These are phyloP conservation scores for Saccostrea cuccullata DNA, from an alignment of 1,140 invertebrate species.

Conservation along the genomic window DNA sequence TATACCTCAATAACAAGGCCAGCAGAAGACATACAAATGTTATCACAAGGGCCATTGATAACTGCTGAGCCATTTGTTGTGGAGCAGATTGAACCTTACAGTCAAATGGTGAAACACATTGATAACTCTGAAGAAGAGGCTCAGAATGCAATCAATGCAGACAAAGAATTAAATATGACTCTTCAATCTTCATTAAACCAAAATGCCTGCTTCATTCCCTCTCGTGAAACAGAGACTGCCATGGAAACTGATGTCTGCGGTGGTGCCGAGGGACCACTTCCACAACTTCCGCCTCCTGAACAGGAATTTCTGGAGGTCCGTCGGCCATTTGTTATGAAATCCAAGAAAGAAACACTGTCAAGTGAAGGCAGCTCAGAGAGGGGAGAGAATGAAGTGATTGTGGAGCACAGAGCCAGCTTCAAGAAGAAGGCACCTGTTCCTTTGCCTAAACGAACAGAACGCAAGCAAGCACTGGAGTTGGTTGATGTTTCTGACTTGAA, in stretches of 20 bases:
- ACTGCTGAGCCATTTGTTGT: slow-evolving; percentile 57
- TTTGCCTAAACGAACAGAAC: neutral
- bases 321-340: slow-evolving; percentile 57
- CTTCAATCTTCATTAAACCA: slow-evolving; percentile 37
- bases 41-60: slow-evolving; percentile 60
- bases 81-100: slow-evolving; percentile 47
- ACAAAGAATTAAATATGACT: slow-evolving; percentile 66
- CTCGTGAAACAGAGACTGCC: neutral
- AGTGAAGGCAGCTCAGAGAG: slow-evolving; percentile 55
- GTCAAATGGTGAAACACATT: slow-evolving; percentile 30
- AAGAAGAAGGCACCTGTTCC: slow-evolving; percentile 60
- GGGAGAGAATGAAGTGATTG: slow-evolving; percentile 66
- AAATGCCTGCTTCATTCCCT: neutral
- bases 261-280: slow-evolving; percentile 51
- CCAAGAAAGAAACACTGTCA: neutral
- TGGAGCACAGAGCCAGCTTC: slow-evolving; percentile 67
- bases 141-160: slow-evolving; percentile 70
- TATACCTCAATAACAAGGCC: slow-evolving; percentile 42
- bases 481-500: slow-evolving; percentile 56
- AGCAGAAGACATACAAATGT: slow-evolving; percentile 55
- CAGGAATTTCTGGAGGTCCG: slow-evolving; percentile 65
- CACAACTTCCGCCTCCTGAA: slow-evolving; percentile 64
- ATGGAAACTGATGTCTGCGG: slow-evolving; percentile 45
- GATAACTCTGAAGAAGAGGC: slow-evolving; percentile 69
- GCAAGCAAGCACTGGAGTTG: slow-evolving; percentile 33